Evolutionary conservation across 2,113 vertebrate genomes (phyloP).

Genomic region (Vidua macroura): DNA sequence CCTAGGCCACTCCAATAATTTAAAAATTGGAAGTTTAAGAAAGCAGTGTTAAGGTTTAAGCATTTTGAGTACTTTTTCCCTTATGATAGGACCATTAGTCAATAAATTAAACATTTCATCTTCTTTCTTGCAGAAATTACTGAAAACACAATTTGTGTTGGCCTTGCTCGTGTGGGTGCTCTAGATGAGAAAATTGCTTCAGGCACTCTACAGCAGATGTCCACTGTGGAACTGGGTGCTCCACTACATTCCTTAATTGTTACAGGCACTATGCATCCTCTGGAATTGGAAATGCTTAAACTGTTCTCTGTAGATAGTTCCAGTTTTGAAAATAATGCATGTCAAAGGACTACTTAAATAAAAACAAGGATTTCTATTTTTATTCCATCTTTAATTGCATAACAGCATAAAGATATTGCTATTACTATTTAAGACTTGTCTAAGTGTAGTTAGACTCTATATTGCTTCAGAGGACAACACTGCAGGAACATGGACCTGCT

Average conservation of each 20-base stretch:
- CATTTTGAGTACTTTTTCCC: neutral
- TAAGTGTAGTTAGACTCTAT: neutral
- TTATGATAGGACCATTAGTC: neutral
- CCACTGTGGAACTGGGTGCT: slow-evolving; percentile 80
- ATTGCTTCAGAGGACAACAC: neutral
- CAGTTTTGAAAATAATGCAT: slow-evolving; percentile 36
- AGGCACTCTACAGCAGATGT: slow-evolving; percentile 82
- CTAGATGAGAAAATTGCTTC: slow-evolving; percentile 82
- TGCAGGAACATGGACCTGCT: neutral
- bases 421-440: neutral
- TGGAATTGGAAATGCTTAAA: slow-evolving; percentile 92
- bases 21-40: neutral
- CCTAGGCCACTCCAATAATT: neutral
- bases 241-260: slow-evolving; percentile 91
- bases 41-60: neutral
- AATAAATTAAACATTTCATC: neutral
- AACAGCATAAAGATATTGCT: neutral
- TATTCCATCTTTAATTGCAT: neutral
- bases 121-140: slow-evolving; percentile 65
- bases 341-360: slow-evolving; percentile 44
- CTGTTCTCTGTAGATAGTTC: slow-evolving; percentile 77
- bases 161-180: slow-evolving; percentile 86
- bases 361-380: neutral
- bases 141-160: slow-evolving; percentile 79
- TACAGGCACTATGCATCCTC: slow-evolving; percentile 86